Evolutionary conservation across 2,797 vertebrate genomes (phyloP).

Genomic region (Limnodromus scolopaceus): DNA sequence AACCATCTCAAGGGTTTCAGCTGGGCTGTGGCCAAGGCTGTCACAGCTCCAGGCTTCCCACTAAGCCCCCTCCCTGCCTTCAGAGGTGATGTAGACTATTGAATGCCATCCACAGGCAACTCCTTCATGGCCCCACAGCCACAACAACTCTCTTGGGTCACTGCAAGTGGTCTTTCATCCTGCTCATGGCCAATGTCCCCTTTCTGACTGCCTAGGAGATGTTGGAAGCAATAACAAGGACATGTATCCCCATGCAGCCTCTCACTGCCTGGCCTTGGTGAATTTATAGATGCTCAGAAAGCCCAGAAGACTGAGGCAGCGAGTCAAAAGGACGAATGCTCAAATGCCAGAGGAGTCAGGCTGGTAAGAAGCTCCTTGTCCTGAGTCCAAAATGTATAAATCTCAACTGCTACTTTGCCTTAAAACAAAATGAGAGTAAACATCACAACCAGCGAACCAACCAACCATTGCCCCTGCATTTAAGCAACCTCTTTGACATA

Average conservation of each 20-base stretch:
- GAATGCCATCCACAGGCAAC: not conserved
- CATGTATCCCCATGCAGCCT: rapidly evolving
- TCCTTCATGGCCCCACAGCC: rapidly evolving
- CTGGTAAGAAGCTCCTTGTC: not conserved
- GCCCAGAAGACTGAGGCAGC: not conserved
- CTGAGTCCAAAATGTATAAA: not conserved
- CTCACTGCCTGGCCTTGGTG: not conserved
- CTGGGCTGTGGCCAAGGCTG: slow-evolving; percentile 41
- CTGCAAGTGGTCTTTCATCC: not conserved
- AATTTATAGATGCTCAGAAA: not conserved
- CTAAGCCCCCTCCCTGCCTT: not conserved
- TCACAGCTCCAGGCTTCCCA: not conserved
- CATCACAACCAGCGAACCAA: not conserved
- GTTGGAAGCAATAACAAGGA: not conserved
- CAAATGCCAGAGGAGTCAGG: not conserved
- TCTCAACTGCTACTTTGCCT: not conserved
- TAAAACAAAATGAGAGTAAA: not conserved
- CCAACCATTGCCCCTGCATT: not conserved
- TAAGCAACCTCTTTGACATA: not conserved
- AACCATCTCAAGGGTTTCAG: not conserved
- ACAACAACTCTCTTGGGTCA: not conserved
- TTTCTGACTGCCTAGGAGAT: not conserved
- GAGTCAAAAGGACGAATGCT: not conserved
- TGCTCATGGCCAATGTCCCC: not conserved
- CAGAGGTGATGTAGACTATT: not conserved